phyloP scores from a whole-genome alignment of 2,888 invertebrate species.

The Teleogryllus oceanicus region DNA sequence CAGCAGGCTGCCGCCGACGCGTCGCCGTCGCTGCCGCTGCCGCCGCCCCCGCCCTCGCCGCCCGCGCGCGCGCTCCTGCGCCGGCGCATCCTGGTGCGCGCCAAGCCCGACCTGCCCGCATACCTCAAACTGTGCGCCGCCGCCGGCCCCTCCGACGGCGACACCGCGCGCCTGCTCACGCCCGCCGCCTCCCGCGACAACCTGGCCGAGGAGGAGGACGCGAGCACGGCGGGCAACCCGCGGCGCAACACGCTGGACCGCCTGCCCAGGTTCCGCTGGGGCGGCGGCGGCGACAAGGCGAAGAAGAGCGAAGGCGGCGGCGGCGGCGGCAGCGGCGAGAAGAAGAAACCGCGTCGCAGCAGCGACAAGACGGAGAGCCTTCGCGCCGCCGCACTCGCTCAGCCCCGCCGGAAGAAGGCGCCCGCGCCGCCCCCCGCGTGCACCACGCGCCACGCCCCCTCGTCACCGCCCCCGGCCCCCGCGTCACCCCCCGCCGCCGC shows the following conservation, averaged over 20 bases:
- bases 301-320: slow-evolving; percentile 52
- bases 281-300: slow-evolving; percentile 45
- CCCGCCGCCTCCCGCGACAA: slow-evolving; percentile 38
- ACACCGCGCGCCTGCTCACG: slow-evolving; percentile 38
- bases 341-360: slow-evolving; percentile 36
- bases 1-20: not conserved
- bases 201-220: slow-evolving; percentile 44
- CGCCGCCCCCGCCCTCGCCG: slow-evolving; percentile 32
- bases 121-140: slow-evolving; percentile 35
- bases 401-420: slow-evolving; percentile 44
- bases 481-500: slow-evolving; percentile 40
- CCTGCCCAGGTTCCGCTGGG: slow-evolving; percentile 73
- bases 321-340: slow-evolving; percentile 39
- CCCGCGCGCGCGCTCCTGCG: slow-evolving; percentile 45
- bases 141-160: slow-evolving; percentile 27
- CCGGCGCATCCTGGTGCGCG: slow-evolving; percentile 47
- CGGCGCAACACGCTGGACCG: slow-evolving; percentile 73
- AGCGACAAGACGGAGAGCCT: slow-evolving; percentile 69
- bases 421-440: slow-evolving; percentile 6
- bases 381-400: slow-evolving; percentile 53
- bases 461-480: slow-evolving; percentile 45
- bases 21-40: not conserved
- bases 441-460: slow-evolving; percentile 21
- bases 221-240: slow-evolving; percentile 40
- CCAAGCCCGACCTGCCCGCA: slow-evolving; percentile 42